phyloP scores from a whole-genome alignment of 2,888 invertebrate genomes.

The Mycogona germanica region DNA sequence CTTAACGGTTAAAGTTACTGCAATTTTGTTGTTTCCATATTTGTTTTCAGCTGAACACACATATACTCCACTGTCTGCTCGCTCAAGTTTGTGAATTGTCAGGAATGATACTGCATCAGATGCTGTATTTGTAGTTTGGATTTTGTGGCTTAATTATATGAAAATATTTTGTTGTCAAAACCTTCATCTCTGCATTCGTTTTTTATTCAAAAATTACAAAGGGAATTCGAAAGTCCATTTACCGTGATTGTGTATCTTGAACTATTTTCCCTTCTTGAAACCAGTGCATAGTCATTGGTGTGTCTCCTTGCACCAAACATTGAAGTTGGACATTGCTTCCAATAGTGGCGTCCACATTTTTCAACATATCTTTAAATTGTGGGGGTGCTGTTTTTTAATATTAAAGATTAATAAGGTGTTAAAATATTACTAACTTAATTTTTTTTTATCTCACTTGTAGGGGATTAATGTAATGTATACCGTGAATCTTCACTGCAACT shows the following conservation, averaged over 20 bases:
- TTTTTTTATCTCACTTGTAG: too few relatives aligned
- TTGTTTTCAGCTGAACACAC: slow-evolving; percentile 4
- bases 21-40: slow-evolving; percentile 2
- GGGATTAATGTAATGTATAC: too few relatives aligned
- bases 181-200: neutral
- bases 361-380: neutral
- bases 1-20: slow-evolving; percentile 48
- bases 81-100: neutral
- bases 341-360: neutral
- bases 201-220: slow-evolving; percentile 1
- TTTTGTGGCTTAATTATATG: slow-evolving; percentile 6
- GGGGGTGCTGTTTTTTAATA: slow-evolving; percentile 1
- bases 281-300: slow-evolving; percentile 6
- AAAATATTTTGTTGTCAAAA: too few relatives aligned
- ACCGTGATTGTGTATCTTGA: neutral
- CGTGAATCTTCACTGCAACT: slow-evolving; percentile 14
- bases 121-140: neutral
- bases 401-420: neutral
- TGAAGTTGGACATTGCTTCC: neutral
- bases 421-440: too few relatives aligned
- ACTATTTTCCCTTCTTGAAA: neutral
- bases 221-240: neutral
- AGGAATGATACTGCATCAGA: neutral
- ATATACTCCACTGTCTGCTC: slow-evolving; percentile 8
- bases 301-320: slow-evolving; percentile 5